These are phyloP conservation scores for Aurelia sp. DNA, from an alignment of 30 jellyfish, hydroid and myxozoan species.

Conservation along the genomic window DNA sequence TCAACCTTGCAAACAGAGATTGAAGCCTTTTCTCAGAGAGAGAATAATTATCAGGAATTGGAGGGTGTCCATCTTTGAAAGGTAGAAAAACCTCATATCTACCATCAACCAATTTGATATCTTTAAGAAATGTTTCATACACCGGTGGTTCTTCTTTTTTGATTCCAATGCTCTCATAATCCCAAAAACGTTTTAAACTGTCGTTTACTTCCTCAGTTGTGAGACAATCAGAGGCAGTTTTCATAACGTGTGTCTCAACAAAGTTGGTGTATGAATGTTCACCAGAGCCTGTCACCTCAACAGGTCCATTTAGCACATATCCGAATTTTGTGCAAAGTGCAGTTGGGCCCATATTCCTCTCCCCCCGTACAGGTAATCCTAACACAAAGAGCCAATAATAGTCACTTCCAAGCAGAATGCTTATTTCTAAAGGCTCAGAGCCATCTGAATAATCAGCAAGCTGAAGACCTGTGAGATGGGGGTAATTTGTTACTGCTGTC, in stretches of 20 bases:
- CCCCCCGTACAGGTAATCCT: neutral
- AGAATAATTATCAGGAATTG: too few relatives aligned
- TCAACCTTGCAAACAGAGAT: too few relatives aligned
- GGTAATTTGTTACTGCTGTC: slow-evolving; percentile 14
- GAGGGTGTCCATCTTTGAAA: too few relatives aligned
- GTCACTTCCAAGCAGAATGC: slow-evolving; percentile 20
- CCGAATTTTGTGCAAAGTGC: slow-evolving; percentile 3
- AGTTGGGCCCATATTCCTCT: neutral
- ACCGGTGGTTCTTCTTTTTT: too few relatives aligned
- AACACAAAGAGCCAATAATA: neutral
- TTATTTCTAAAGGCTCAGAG: neutral
- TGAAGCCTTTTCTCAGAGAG: too few relatives aligned
- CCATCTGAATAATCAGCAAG: slow-evolving; percentile 43
- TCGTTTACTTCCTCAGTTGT: neutral
- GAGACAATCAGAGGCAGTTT: neutral
- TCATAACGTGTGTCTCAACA: slow-evolving; percentile 11
- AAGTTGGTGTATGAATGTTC: neutral
- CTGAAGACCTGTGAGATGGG: slow-evolving; percentile 14
- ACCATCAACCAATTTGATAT: too few relatives aligned
- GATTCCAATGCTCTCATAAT: too few relatives aligned
- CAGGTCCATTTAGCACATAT: neutral
- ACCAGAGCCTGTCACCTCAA: neutral
- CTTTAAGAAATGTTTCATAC: too few relatives aligned
- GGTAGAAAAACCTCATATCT: too few relatives aligned
- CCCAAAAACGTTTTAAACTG: neutral